Evolutionary conservation across 1,140 invertebrate genomes (phyloP).

Genomic region (Ceratosolen fusciceps): DNA sequence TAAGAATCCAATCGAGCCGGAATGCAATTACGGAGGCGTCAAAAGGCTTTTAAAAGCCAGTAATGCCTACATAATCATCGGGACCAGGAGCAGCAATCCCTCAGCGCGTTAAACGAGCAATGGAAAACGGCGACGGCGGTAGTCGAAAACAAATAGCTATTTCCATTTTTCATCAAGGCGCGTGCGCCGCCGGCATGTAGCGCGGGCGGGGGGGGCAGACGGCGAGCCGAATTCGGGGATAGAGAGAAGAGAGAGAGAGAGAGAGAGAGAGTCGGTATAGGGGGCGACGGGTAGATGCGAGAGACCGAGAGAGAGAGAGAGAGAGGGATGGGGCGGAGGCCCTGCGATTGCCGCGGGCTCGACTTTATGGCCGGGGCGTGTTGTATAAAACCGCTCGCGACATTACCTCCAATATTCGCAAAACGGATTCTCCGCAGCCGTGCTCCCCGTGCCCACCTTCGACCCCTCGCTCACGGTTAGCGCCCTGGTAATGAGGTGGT

Average conservation of each 20-base stretch:
- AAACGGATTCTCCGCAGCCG: conserved; percentile 68
- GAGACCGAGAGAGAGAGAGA: too few relatives aligned
- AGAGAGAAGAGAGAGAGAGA: too few relatives aligned
- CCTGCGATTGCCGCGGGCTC: not conserved
- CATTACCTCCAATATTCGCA: conserved; percentile 72
- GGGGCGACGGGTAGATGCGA: too few relatives aligned
- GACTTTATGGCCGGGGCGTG: conserved; percentile 52
- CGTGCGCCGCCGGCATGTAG: conserved; percentile 24
- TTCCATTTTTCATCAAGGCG: conserved; percentile 68
- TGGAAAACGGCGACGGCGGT: conserved; percentile 34
- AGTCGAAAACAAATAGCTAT: conserved; percentile 59
- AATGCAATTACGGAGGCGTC: conserved; percentile 36
- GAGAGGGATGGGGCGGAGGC: conserved; percentile 34
- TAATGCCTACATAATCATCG: conserved; percentile 35
- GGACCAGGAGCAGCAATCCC: conserved; percentile 8
- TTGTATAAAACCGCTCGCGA: conserved; percentile 71
- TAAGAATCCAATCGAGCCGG: conserved; percentile 30
- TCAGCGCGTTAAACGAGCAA: conserved; percentile 20
- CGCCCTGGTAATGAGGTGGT: conserved; percentile 68
- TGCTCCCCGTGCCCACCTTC: conserved; percentile 57
- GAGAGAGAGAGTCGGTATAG: too few relatives aligned
- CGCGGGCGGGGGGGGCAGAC: too few relatives aligned
- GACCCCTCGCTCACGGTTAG: conserved; percentile 43
- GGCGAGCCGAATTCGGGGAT: too few relatives aligned
- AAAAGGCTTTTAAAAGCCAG: conserved; percentile 33